Conservation (phyloP, 92 coral and sea anemone genomes). For the Metridium senile region DNA sequence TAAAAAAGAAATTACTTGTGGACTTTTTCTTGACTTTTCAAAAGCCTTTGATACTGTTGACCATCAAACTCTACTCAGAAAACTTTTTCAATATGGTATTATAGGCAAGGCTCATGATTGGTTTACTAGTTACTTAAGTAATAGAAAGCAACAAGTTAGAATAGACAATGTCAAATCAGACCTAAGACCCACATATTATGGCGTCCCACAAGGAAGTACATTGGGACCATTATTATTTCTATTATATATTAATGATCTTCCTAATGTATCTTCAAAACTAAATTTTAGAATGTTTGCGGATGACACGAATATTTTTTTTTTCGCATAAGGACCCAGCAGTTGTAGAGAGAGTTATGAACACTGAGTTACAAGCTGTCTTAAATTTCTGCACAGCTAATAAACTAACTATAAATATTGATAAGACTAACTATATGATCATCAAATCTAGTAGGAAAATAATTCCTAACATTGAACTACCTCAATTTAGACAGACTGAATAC, state of each 20-base stretch:
- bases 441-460: conserved; percentile 26
- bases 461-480: not conserved
- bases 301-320: conserved; percentile 52
- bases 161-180: conserved; percentile 22
- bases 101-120: conserved; percentile 49
- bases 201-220: conserved; percentile 58
- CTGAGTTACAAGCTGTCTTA: conserved; percentile 30
- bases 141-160: conserved; percentile 33
- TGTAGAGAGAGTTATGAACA: conserved; percentile 24
- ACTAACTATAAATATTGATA: conserved; percentile 40
- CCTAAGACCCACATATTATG: conserved; percentile 24
- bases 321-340: conserved; percentile 44
- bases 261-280: conserved; percentile 22
- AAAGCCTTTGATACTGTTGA: conserved; percentile 69
- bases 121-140: conserved; percentile 37
- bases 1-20: conserved; percentile 49
- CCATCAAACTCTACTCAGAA: too few species aligned
- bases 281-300: conserved; percentile 58
- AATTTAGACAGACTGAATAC: conserved; percentile 27
- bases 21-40: conserved; percentile 56
- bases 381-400: conserved; percentile 44
- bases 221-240: conserved; percentile 62
- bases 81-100: conserved; percentile 67
- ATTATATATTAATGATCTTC: conserved; percentile 45
- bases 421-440: conserved; percentile 51